Evolutionary conservation across 2,888 invertebrate species (phyloP).

Genomic region (Cartodere bifasciata): DNA sequence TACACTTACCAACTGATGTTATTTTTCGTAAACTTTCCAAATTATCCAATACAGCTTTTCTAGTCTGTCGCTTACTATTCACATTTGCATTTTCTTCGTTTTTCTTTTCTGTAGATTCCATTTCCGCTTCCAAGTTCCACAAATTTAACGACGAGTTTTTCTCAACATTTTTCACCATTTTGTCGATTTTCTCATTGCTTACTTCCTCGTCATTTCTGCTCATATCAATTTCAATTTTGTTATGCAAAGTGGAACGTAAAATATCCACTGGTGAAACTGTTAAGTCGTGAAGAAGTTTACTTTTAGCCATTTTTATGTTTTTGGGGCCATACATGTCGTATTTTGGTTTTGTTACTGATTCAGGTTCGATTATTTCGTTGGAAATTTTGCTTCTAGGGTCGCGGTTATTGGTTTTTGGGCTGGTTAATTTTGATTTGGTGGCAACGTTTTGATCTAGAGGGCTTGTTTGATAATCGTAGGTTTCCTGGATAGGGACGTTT

Average conservation of each 20-base stretch:
- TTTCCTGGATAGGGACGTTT: too few species aligned
- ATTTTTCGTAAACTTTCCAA: slow-evolving; percentile 24
- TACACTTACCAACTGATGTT: slow-evolving; percentile 30
- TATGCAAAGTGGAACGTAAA: slow-evolving; percentile 31
- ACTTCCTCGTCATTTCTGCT: slow-evolving; percentile 29
- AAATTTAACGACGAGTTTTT: slow-evolving; percentile 29
- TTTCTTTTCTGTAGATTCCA: slow-evolving; percentile 37
- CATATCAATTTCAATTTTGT: slow-evolving; percentile 30
- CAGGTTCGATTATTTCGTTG: not conserved
- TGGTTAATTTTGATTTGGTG: too few species aligned
- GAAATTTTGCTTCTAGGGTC: slow-evolving; percentile 29
- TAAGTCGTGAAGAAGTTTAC: slow-evolving; percentile 29
- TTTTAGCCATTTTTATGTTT: slow-evolving; percentile 29
- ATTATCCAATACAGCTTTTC: slow-evolving; percentile 10
- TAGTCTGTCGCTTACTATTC: slow-evolving; percentile 24
- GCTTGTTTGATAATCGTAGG: too few species aligned
- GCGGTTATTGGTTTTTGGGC: slow-evolving; percentile 17
- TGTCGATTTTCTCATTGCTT: slow-evolving; percentile 26
- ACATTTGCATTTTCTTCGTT: slow-evolving; percentile 27
- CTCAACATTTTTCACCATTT: slow-evolving; percentile 23
- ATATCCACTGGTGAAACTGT: slow-evolving; percentile 32
- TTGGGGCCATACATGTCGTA: slow-evolving; percentile 29
- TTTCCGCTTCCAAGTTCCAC: slow-evolving; percentile 46
- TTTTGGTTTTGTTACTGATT: slow-evolving; percentile 9
- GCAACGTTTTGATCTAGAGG: too few species aligned